A percentile compares a stretch with the other conserved stretches of the same genome.
phyloP scores from a whole-genome alignment of 2,888 invertebrate genomes.

The Trachelus tabidus region DNA sequence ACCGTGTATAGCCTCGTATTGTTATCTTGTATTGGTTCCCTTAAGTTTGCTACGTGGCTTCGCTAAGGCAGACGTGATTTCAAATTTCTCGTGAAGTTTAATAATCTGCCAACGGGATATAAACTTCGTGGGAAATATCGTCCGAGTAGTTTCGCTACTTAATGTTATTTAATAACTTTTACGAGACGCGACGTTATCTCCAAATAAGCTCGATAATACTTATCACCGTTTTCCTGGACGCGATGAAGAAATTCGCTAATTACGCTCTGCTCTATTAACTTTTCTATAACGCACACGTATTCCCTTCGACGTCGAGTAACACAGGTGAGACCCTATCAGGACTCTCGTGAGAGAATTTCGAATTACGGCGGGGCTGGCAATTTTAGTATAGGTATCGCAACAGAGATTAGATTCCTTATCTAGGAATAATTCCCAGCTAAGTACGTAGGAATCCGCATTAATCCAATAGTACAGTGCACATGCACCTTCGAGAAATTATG shows the following conservation, averaged over 20 bases:
- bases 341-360: background rate
- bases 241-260: background rate
- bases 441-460: background rate
- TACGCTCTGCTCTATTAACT: background rate
- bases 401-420: background rate
- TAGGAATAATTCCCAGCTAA: background rate
- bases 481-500: slow-evolving; percentile 38
- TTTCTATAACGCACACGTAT: no score
- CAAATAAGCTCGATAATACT: background rate
- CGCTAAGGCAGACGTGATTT: background rate
- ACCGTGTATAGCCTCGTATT: no score
- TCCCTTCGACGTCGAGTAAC: no score
- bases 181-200: background rate
- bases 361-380: background rate
- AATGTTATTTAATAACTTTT: background rate
- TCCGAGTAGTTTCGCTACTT: background rate
- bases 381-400: background rate
- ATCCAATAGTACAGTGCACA: slow-evolving; percentile 5
- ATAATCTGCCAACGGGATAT: background rate
- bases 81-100: background rate
- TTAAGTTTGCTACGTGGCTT: no score
- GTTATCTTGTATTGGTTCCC: no score
- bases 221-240: background rate
- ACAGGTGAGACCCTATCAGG: background rate
- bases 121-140: background rate